These are phyloP conservation scores for Spatulosminthurus flaviceps DNA, from an alignment of 2,888 invertebrate species.

Conservation along the genomic window DNA sequence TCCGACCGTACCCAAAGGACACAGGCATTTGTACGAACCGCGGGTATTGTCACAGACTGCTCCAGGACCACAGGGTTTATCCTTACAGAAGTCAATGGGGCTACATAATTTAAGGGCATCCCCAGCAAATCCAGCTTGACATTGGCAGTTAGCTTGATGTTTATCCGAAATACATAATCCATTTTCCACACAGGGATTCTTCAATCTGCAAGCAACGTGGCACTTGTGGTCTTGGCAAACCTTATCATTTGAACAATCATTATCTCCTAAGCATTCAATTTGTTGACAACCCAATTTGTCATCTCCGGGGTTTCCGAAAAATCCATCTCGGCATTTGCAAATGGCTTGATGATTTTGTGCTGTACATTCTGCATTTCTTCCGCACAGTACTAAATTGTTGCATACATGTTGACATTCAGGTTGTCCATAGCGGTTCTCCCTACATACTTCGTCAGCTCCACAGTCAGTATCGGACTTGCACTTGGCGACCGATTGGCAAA, in stretches of 20 bases:
- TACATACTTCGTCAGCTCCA: slow-evolving; percentile 77
- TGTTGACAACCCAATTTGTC: slow-evolving; percentile 81
- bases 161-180: slow-evolving; percentile 85
- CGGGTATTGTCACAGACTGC: slow-evolving; percentile 80
- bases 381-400: slow-evolving; percentile 75
- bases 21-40: slow-evolving; percentile 82
- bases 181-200: slow-evolving; percentile 86
- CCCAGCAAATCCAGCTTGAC: slow-evolving; percentile 88
- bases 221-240: slow-evolving; percentile 84
- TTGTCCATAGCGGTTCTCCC: slow-evolving; percentile 74
- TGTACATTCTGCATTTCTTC: slow-evolving; percentile 80
- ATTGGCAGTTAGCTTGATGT: slow-evolving; percentile 80
- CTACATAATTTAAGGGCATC: slow-evolving; percentile 77
- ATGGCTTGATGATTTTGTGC: slow-evolving; percentile 77
- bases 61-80: slow-evolving; percentile 81
- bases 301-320: slow-evolving; percentile 77
- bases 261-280: slow-evolving; percentile 78
- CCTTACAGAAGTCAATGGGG: slow-evolving; percentile 80
- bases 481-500: slow-evolving; percentile 83
- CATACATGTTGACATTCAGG: slow-evolving; percentile 82
- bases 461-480: slow-evolving; percentile 81
- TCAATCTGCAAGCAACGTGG: slow-evolving; percentile 83
- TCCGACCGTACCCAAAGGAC: slow-evolving; percentile 81
- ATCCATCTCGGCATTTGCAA: slow-evolving; percentile 82
- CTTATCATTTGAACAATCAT: slow-evolving; percentile 83